Evolutionary conservation across 2,888 invertebrate genomes (phyloP), one percentile per base, ranked within the genome.

Genomic region (Drosophila subsilvestris): DNA sequence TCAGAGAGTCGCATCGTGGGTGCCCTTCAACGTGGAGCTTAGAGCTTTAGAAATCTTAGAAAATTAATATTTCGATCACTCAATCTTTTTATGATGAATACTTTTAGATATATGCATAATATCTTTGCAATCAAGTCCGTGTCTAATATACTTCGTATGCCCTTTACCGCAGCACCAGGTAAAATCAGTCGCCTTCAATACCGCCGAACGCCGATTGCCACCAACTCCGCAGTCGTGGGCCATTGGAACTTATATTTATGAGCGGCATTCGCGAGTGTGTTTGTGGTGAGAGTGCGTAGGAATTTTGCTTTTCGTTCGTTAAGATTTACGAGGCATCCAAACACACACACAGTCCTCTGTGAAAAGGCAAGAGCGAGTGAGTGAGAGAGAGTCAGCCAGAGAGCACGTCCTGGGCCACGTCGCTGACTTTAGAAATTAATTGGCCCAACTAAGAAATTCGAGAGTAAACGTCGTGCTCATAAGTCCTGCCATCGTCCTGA

Each of bases 361-460:
- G 25, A 29, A 50, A 37, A 44, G 20, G 20, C 53, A 37, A 74
- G 55, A 50, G 44, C 50, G 37, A 47, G 49, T 1, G 25, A 25
- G 32, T 6, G 12, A 7, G 12, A 20, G 25, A 45, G 43, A 8
- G 48, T 48, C 32, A 51, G 58, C 50, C 49, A 37, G 51, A n/a
- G 25, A 55, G 74, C 74, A 66, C 78, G 66, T 50, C 60, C 80
- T 72, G 76, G 73, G 43, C 25, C 81, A 77, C 80, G 76, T 72
- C 73, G 78, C 76, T 88, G 88, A 89, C 88, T 89, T 89, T 88
- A 86, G 87, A 89, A 89, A 87, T 87, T 87, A 87, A 87, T 87
- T 87, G 87, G 87, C 81, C 81, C 88, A 89, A 86, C 88, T 80
- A 89, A 79, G 87, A 86, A 85, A 85, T 80, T 88, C 81, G 81